A percentile compares a stretch with the other conserved stretches of the same genome.
Evolutionary conservation across 2,888 invertebrate species (phyloP).

Genomic region (Caenorhabditis sinica): DNA sequence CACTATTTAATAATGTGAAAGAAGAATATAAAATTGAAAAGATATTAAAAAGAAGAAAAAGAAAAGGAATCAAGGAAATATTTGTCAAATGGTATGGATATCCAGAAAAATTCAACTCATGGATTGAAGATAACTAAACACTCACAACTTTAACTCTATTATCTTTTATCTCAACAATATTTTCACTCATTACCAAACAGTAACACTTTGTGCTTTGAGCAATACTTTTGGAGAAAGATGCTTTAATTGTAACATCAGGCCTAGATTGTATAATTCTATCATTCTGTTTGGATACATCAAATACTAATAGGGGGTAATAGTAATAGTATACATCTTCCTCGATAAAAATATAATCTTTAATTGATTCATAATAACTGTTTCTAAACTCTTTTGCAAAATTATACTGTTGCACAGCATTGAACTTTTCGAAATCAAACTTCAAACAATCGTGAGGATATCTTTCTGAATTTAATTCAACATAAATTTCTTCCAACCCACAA

Average conservation of each 20-base stretch:
- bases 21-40: slow-evolving; percentile 64
- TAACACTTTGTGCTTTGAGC: slow-evolving; percentile 71
- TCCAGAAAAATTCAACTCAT: slow-evolving; percentile 68
- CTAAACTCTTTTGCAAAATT: slow-evolving; percentile 76
- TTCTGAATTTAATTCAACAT: slow-evolving; percentile 75
- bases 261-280: slow-evolving; percentile 73
- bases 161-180: slow-evolving; percentile 68
- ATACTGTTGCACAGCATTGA: slow-evolving; percentile 75
- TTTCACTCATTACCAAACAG: slow-evolving; percentile 66
- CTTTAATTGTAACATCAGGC: slow-evolving; percentile 76
- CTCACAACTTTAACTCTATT: slow-evolving; percentile 70
- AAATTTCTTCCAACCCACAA: slow-evolving; percentile 75
- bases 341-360: slow-evolving; percentile 73
- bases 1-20: slow-evolving; percentile 63
- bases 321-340: slow-evolving; percentile 67
- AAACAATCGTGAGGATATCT: slow-evolving; percentile 77
- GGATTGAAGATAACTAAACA: slow-evolving; percentile 41
- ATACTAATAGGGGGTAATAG: slow-evolving; percentile 72
- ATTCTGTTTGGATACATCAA: slow-evolving; percentile 75
- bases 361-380: slow-evolving; percentile 72
- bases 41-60: slow-evolving; percentile 53
- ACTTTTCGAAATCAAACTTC: slow-evolving; percentile 74
- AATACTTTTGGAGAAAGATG: slow-evolving; percentile 67
- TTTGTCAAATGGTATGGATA: slow-evolving; percentile 70
- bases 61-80: slow-evolving; percentile 55